Percentiles rank a stretch among this genome's conserved stretches.
Evolutionary conservation across 2,113 vertebrate species (phyloP).

Genomic region (Geococcyx californianus): DNA sequence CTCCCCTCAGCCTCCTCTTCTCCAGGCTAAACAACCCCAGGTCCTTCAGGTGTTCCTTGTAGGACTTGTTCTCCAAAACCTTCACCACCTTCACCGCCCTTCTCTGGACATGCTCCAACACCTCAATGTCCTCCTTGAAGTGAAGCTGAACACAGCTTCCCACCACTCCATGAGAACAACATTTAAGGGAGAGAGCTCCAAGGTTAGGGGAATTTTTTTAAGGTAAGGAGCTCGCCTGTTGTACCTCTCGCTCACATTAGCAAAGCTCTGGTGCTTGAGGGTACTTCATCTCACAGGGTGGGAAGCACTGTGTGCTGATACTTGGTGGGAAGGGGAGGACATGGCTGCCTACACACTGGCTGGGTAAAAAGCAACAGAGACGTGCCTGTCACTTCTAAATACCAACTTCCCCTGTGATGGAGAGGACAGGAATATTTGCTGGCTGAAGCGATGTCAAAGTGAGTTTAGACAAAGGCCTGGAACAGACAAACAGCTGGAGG

Average conservation of each 20-base stretch:
- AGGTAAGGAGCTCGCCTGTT: neutral
- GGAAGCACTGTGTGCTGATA: neutral
- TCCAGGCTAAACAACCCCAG: too few species aligned
- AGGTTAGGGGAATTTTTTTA: neutral
- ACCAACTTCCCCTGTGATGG: rapidly evolving
- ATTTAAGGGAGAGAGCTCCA: neutral
- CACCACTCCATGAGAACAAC: rapidly evolving
- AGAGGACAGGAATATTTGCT: rapidly evolving
- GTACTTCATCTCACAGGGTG: rapidly evolving
- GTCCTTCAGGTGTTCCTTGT: too few species aligned
- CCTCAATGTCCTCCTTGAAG: too few species aligned
- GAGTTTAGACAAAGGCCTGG: neutral
- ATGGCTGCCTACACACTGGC: neutral
- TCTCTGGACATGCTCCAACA: too few species aligned
- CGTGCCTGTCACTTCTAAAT: rapidly evolving
- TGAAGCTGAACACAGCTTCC: neutral
- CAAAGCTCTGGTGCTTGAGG: neutral
- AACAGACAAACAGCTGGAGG: neutral
- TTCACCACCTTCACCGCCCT: too few species aligned
- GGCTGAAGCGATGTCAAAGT: rapidly evolving
- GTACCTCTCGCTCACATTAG: rapidly evolving
- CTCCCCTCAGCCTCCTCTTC: too few species aligned
- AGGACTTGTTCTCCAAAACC: too few species aligned
- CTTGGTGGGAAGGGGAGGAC: neutral
- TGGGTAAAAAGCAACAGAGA: neutral